Evolutionary conservation across 1,140 invertebrate genomes (phyloP).

Genomic region (Brachionus calyciflorus): DNA sequence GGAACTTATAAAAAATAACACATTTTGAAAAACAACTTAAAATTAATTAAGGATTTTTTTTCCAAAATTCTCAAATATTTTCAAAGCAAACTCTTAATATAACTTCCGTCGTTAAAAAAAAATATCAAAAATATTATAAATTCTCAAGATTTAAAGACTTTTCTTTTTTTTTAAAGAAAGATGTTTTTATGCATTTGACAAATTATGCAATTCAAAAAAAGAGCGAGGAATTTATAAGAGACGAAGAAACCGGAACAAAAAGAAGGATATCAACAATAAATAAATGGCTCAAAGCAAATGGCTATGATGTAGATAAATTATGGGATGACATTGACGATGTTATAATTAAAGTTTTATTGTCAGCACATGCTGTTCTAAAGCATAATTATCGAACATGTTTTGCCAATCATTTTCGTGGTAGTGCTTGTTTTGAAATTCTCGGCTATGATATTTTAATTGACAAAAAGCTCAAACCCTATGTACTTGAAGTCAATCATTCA

Average conservation of each 20-base stretch:
- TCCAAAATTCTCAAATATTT: too few relatives aligned
- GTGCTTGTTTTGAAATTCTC: conserved; percentile 82
- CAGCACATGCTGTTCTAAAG: conserved; percentile 77
- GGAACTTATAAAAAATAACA: too few relatives aligned
- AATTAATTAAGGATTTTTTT: too few relatives aligned
- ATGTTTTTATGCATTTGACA: conserved; percentile 62
- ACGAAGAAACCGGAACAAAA: conserved; percentile 75
- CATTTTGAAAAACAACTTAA: too few relatives aligned
- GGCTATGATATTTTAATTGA: conserved; percentile 83
- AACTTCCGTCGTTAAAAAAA: too few relatives aligned
- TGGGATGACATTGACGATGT: conserved; percentile 72
- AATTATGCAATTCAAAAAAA: conserved; percentile 63
- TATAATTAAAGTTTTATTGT: conserved; percentile 81
- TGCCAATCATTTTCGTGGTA: conserved; percentile 75
- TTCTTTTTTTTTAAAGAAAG: conserved; percentile 53
- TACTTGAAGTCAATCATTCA: conserved; percentile 85
- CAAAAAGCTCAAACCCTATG: conserved; percentile 75
- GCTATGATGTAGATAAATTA: conserved; percentile 71
- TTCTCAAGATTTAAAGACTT: too few relatives aligned
- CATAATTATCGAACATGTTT: conserved; percentile 84
- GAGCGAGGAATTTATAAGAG: conserved; percentile 72
- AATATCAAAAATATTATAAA: too few relatives aligned
- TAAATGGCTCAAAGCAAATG: conserved; percentile 68
- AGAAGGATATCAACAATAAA: conserved; percentile 79
- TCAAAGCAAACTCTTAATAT: too few relatives aligned